Evolutionary conservation across 2,797 vertebrate species (phyloP), one percentile per base, ranked within the genome.

Genomic region (Hippocampus kuda): DNA sequence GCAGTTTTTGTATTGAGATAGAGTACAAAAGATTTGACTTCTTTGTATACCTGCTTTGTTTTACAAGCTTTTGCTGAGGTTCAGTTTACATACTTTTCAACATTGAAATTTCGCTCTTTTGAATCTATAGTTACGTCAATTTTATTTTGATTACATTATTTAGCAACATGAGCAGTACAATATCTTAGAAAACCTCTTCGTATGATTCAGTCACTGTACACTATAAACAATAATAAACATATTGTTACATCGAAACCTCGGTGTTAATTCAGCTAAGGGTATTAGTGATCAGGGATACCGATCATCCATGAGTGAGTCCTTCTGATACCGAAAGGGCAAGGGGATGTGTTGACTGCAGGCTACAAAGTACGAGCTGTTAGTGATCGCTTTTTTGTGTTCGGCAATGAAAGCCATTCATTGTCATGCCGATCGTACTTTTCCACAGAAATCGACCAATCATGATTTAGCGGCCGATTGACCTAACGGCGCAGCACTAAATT

Each of bases 21-120:
- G 18, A 56, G n/a, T 24, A 24, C 89, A 91, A 90, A 82, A 78
- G 87, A 85, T 89, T 13, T 1, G 18, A 88, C 84, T 84, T 86
- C 81, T 83, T 87, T 90, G 87, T 89, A 85, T 90, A 89, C 86
- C 84, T 88, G 88, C 88, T 84, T 79, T 90, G 86, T 91, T 90
- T 91, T 89, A 51, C 89, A 88, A 85, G 77, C 83, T 88, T 89
- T 89, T 87, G 79, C 76, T 51, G 80, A 87, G 89, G 90, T 91
- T 91, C 88, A 88, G 86, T 86, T 88, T 86, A 68, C 84, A 62
- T 5, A 79, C 82, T 85, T 77, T 81, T 41, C n/a, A 54, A 38
- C 78, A 79, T 84, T 85, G 66, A 76, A 71, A 73, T 72, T 81
- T 87, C 72, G 79, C 68, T 78, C 88, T 30, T 87, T 88, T 75